Evolutionary conservation across 2,888 invertebrate species (phyloP), one percentile per base, ranked within the genome.

Genomic region (Lasioglossum oenotherae): DNA sequence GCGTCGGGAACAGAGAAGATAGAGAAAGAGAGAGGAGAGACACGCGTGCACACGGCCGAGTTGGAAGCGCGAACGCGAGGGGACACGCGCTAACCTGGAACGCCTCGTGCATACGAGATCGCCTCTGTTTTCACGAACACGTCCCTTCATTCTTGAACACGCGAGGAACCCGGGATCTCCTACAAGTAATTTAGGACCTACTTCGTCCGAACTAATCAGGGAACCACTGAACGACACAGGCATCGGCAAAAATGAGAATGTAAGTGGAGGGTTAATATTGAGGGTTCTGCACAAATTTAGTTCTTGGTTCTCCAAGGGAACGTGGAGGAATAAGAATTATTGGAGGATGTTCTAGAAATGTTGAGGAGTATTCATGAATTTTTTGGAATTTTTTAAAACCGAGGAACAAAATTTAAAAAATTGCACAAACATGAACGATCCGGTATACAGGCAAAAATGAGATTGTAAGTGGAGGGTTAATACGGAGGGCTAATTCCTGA

Each of bases 21-120:
- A 2, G 23, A 53, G 60, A 16, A 14, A 60, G 60, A 60, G 60
- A 27, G 60, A 60, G 27, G 14, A 4, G 75, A n/a, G 74, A 78
- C 81, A 76, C 82, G 49, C 77, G 82, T 75, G 81, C 72, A 80
- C 82, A 83, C 74, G 73, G 49, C 64, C 74, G 80, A 78, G n/a
- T 80, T 83, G 83, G 83, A 86, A 86, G 83, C 80, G 85, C 83
- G 80, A 87, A 88, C 80, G 88, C 88, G 87, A 90, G 89, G 90
- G 89, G 92, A 93, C 92, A 93, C 92, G 92, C 92, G 94, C 92
- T 93, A 92, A 92, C 92, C 91, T 88, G 91, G 81, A 91, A 94
- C 93, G 92, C 92, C 84, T 87, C 89, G 88, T 91, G 94, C 93
- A 94, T 94, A 92, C 93, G 86, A 88, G 91, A 93, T 93, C 89